Base-by-base conservation (phyloP, 2,113 vertebrate genomes). In the Hydrochoerus hydrochaeris region DNA sequence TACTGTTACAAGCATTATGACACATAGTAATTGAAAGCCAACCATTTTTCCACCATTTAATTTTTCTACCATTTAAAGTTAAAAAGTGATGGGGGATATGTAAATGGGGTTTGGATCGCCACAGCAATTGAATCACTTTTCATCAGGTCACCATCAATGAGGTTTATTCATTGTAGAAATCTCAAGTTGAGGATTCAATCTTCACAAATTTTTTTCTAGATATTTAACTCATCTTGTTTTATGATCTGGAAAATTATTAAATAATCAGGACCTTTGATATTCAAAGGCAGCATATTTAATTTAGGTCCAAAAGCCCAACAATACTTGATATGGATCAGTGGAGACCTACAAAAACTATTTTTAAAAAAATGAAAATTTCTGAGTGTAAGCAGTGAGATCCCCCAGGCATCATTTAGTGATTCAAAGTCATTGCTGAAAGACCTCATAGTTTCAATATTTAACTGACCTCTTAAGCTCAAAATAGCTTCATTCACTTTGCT, bases 1-100 rank as follows among this genome's bases (percentile, higher is more conserved):
- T 11, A 57, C 78, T 90, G 58, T 77, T 86, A 96, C 73, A 91
- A 49, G 69, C 87, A 22, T 69, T 82, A 94, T 54, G 26, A 30
- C 65, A 94, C 20, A 58, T 88, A 93, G 82, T 92, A 97, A 98
- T 98, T 98, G 96, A 97, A 93, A 90, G 96, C 95, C 69, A 93
- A 86, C 88, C 95, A 52, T 52, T 52, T 52, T 0, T 93, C 88
- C 94, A 60, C 44, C 82, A 89, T 93, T 97, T 65, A 97, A 98
- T 8, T 52, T 52, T 0, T 93, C 88, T 95, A 60, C 44, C 82
- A 89, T 94, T 97, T 65, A 97, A 98, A 97, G 32, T 89, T 97
- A 92, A 95, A 63, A 93, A 38, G 60, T 91, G 97, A 95, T 80
- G 94, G 97, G 86, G 85, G 95, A 97, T 81, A 69, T 17, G 52